phyloP scores from a whole-genome alignment of 2,888 invertebrate species.

The Amorpha juglandis region DNA sequence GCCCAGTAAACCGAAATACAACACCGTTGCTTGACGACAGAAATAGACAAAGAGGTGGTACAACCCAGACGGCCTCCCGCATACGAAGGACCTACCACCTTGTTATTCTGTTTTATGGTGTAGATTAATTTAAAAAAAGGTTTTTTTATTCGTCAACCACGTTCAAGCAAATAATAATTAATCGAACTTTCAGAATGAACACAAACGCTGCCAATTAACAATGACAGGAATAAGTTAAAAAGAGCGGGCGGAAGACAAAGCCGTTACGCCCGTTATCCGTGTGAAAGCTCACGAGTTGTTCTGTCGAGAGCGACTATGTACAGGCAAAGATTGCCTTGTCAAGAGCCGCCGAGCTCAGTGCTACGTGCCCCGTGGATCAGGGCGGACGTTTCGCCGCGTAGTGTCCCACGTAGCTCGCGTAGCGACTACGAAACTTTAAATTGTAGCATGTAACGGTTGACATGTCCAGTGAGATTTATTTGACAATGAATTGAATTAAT shows the following conservation, averaged over 20 bases:
- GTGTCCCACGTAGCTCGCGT: constrained; percentile 46
- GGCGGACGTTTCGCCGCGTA: constrained; percentile 71
- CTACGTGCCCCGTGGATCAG: constrained; percentile 68
- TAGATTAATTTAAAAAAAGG: too few relatives aligned
- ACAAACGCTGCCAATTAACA: constrained; percentile 52
- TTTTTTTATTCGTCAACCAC: neutral
- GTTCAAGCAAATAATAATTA: constrained; percentile 22
- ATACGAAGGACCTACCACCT: too few relatives aligned
- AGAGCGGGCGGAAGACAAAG: constrained; percentile 66
- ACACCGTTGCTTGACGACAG: too few relatives aligned
- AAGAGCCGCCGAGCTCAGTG: constrained; percentile 72
- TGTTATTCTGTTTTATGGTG: too few relatives aligned
- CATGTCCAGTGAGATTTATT: constrained; percentile 27
- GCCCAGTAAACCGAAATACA: too few relatives aligned
- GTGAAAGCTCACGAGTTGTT: constrained; percentile 78
- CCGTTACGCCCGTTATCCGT: constrained; percentile 69
- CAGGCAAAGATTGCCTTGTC: constrained; percentile 81
- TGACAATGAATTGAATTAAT: constrained; percentile 28
- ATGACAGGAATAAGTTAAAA: constrained; percentile 55
- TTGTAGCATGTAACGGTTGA: constrained; percentile 43
- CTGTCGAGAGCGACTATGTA: constrained; percentile 70
- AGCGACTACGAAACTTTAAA: constrained; percentile 50
- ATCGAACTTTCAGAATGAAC: constrained; percentile 35
- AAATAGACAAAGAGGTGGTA: too few relatives aligned
- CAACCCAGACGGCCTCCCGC: too few relatives aligned